These are phyloP conservation scores for Hydrotaea diabolus DNA, from an alignment of 2,888 invertebrate species.

Conservation along the genomic window DNA sequence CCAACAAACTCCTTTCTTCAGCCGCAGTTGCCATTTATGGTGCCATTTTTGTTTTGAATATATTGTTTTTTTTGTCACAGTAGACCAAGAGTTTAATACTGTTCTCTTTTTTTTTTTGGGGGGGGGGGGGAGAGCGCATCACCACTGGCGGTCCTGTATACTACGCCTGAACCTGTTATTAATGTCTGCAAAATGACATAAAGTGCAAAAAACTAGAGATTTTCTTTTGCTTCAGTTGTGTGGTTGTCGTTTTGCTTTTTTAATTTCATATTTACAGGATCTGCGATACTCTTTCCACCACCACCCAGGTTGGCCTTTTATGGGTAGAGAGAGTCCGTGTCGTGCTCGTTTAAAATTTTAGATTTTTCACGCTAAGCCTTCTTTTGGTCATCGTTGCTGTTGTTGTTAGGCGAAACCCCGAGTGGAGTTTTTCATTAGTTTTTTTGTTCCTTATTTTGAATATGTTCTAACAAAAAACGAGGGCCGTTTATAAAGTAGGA, in stretches of 20 bases:
- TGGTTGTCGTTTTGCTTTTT: not conserved
- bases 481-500: too few relatives aligned
- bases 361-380: conserved; percentile 58
- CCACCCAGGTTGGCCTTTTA: not conserved
- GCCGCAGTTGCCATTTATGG: too few relatives aligned
- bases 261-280: conserved; percentile 4
- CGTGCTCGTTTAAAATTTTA: conserved; percentile 59
- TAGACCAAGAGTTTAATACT: not conserved
- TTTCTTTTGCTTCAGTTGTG: not conserved
- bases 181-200: conserved; percentile 57
- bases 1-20: too few relatives aligned
- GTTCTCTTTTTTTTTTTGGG: conserved; percentile 6
- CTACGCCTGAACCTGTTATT: conserved; percentile 56
- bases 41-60: not conserved
- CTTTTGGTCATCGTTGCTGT: not conserved
- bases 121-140: not conserved
- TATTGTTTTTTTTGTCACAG: not conserved
- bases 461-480: too few relatives aligned
- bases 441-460: too few relatives aligned
- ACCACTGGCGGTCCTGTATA: not conserved
- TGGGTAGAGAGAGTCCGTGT: too few relatives aligned
- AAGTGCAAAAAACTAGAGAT: not conserved
- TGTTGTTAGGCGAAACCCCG: too few relatives aligned
- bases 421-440: too few relatives aligned
- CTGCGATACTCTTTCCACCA: not conserved